phyloP scores from a whole-genome alignment of 1,140 invertebrate species.

The Drosophila repletoides region DNA sequence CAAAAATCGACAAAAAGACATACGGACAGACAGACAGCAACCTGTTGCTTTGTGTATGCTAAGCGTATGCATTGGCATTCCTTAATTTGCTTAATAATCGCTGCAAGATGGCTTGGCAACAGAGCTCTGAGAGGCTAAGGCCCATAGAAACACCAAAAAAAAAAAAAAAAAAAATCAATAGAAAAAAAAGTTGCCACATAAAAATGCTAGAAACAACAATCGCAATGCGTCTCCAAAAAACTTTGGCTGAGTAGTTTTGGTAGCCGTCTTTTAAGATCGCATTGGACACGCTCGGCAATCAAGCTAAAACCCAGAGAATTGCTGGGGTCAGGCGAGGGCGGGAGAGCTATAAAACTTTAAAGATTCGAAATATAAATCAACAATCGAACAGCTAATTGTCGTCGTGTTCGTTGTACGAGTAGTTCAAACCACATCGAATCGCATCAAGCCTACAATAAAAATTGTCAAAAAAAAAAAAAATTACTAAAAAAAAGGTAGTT shows the following conservation, averaged over 20 bases:
- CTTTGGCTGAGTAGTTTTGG: conserved; percentile 9
- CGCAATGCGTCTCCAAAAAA: conserved; percentile 20
- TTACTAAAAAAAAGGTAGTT: too few species aligned
- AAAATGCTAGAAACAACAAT: conserved; percentile 21
- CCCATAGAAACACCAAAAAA: neutral
- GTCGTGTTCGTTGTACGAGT: conserved; percentile 14
- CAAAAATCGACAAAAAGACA: neutral
- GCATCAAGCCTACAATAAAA: conserved; percentile 27
- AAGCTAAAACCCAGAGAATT: conserved; percentile 26
- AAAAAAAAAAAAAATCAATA: neutral
- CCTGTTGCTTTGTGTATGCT: conserved; percentile 75
- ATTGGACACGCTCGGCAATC: conserved; percentile 64
- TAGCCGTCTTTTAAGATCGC: conserved; percentile 19
- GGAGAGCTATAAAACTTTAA: neutral
- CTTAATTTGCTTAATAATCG: conserved; percentile 77
- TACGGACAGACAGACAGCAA: conserved; percentile 25
- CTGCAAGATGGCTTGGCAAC: conserved; percentile 69
- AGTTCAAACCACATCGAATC: conserved; percentile 45
- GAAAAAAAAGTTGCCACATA: conserved; percentile 17
- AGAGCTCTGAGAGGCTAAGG: conserved; percentile 4
- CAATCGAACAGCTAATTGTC: conserved; percentile 46
- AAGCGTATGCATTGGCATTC: conserved; percentile 73
- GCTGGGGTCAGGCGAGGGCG: neutral
- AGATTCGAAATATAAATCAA: too few species aligned
- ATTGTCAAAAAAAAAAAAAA: too few species aligned